Evolutionary conservation across 1,140 invertebrate genomes (phyloP).

Genomic region (Drosophila tropicalis): DNA sequence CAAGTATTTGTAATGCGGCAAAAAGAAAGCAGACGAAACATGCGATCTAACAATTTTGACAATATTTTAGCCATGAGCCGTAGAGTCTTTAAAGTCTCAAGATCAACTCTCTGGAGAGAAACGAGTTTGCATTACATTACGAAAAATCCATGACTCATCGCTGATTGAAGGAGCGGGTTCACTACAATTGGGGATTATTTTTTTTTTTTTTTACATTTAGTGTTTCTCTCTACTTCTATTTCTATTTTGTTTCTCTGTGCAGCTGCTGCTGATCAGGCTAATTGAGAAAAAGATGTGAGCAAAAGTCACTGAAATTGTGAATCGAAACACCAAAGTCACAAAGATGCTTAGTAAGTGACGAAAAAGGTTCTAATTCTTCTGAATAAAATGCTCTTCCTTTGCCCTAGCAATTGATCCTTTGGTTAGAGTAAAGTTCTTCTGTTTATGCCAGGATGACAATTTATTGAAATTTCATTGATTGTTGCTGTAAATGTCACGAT

Average conservation of each 20-base stretch:
- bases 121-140: slow-evolving; percentile 62
- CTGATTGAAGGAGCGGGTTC: slow-evolving; percentile 20
- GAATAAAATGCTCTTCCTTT: too few relatives aligned
- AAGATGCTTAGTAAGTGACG: not conserved
- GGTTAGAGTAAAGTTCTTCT: not conserved
- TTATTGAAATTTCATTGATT: slow-evolving; percentile 2
- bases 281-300: not conserved
- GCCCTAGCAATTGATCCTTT: too few relatives aligned
- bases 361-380: not conserved
- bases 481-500: slow-evolving; percentile 19
- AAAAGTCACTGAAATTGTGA: slow-evolving; percentile 1
- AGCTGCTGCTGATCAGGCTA: slow-evolving; percentile 39
- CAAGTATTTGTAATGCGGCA: slow-evolving; percentile 69
- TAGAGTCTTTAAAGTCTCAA: slow-evolving; percentile 34
- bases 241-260: slow-evolving; percentile 19
- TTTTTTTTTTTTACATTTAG: slow-evolving; percentile 6
- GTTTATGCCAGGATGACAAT: not conserved
- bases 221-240: not conserved
- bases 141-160: slow-evolving; percentile 60
- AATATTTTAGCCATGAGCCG: slow-evolving; percentile 52
- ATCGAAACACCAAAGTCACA: slow-evolving; percentile 1
- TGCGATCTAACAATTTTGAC: slow-evolving; percentile 78
- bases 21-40: slow-evolving; percentile 66
- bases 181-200: slow-evolving; percentile 9
- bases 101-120: slow-evolving; percentile 35